Base-by-base conservation (phyloP, 2,888 invertebrate species). In the Oscheius sp. region DNA sequence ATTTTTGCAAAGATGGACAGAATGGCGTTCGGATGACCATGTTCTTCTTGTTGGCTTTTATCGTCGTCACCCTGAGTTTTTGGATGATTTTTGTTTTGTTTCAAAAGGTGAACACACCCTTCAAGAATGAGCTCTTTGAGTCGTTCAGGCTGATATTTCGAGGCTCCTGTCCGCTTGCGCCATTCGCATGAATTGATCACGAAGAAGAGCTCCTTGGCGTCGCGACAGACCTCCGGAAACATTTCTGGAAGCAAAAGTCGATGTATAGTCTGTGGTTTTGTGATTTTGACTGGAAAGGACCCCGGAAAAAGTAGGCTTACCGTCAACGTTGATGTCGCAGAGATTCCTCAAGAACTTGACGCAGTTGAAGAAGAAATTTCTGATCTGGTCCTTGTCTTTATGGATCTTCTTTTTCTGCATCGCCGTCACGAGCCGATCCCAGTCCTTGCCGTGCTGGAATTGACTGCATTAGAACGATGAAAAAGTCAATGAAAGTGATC, bases 391-490 rank as follows among this genome's bases (percentile, higher is more conserved):
- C 72, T 82, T 82, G 62, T 84, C 79, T 35, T 81, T 83, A 29
- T 75, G 74, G 2, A 85, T 60, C 62, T 85, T 86, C 70, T 83
- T 68, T 65, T 79, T 84, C 13, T 63, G 70, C 79, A 87, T 79
- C 21, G 66, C 73, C 58, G 77, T 76, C 33, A 78, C 76, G 2
- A 85, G 76, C 0, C 75, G 74, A n/a, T 87, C 85, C 48, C 85
- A 87, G 62, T 85, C 85, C 77, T 86, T 86, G 9, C 87, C 87
- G 60, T 84, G 74, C 87, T 85, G 62, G 59, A 80, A 75, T 55
- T 11, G 42, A 42, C 9, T 32, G 33, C 29, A 7, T 63, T 63
- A 13, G 13, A 4, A 35, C 3, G 42, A 29, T 57, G 32, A 57
- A 11, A 57, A 7, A 21, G 21, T 0, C 21, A 21, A 21, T 21